A percentile compares a stretch with the other conserved stretches of the same genome.
These are phyloP conservation scores for Bathynomus jamesi DNA, from an alignment of 1,140 invertebrate genomes.

Conservation along the genomic window DNA sequence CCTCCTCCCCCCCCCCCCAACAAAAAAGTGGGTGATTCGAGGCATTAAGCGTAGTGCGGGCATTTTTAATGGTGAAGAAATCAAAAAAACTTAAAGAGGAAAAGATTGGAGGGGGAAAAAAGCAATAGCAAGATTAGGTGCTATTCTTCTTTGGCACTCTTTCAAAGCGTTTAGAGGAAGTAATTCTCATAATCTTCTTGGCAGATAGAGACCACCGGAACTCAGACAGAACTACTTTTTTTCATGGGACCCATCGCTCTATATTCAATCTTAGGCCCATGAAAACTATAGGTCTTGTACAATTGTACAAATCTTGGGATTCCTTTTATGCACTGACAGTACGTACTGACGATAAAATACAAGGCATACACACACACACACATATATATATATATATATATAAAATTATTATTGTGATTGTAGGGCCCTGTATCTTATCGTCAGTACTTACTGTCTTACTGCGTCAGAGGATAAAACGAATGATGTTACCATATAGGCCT, in stretches of 20 bases:
- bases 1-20: no score
- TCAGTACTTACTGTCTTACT: background rate
- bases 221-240: background rate
- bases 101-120: background rate
- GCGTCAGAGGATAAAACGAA: no score
- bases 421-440: background rate
- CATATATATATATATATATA: constrained; percentile 1
- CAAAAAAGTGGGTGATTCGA: no score
- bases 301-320: no score
- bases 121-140: background rate
- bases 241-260: background rate
- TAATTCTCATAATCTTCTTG: background rate
- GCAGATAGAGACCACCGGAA: background rate
- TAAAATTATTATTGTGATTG: background rate
- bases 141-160: background rate
- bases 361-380: constrained; percentile 1
- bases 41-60: no score
- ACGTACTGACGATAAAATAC: background rate
- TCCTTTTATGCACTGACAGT: no score
- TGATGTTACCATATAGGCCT: no score
- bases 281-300: no score
- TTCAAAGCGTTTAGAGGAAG: background rate
- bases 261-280: no score
- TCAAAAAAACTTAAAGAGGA: background rate
- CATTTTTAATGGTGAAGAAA: no score